Base-by-base conservation (phyloP, 2,888 invertebrate species). In the Aphelenchoides bicaudatus region DNA sequence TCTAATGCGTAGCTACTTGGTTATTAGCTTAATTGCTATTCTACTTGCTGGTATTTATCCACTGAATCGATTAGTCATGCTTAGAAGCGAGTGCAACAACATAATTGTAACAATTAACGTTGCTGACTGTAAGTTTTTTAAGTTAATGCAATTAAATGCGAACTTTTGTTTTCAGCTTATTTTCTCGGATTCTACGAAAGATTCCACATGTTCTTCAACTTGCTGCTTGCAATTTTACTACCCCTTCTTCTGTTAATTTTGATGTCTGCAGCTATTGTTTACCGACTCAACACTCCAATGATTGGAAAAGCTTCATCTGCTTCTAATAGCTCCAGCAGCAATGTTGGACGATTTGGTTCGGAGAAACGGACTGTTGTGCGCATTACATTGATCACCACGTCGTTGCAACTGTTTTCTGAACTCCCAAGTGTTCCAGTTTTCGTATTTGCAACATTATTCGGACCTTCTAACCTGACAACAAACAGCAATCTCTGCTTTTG, bases 311-410 rank as follows among this genome's bases (percentile, higher is more conserved):
- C 29, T 30, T 21, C 29, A 21, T 31, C 21, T 23, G 30, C 31
- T 34, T 34, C 49, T 58, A n/a, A n/a, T n/a, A n/a, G n/a, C n/a
- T 56, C 10, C 16, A 62, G 16, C 16, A 27, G 47, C n/a, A 39
- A 31, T 28, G 25, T 48, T 1, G 27, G 39, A 16, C 19, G 37
- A 39, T 70, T 57, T 55, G 68, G 70, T 8, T 58, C 71, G 1
- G 73, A 76, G 53, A 75, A 75, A 51, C 68, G 74, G 0, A 71
- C 71, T 46, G 75, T 75, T n/a, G 76, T 75, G 1, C 58, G 74
- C 4, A 75, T 75, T 50, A 76, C 75, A 5, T 57, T 75, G 29
- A 74, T 76, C 55, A 75, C 75, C 1, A 76, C 75, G 23, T 54
- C 66, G 13, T 46, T 71, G 25, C 72, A 74, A 58, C 60, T 74